phyloP scores from a whole-genome alignment of 1,140 invertebrate species.

The Drosophila sp. region DNA sequence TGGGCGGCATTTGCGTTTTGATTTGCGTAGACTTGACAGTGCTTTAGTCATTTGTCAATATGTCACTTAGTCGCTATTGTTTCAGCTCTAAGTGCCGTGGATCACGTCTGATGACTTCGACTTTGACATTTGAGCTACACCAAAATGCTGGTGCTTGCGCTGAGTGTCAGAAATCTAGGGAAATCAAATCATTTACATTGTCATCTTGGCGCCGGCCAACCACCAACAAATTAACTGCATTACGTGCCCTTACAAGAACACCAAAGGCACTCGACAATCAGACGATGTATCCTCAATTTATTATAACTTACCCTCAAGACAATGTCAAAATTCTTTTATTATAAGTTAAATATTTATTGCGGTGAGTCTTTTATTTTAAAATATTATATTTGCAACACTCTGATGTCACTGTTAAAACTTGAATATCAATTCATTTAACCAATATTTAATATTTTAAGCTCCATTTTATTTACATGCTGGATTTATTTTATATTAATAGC shows the following conservation, averaged over 20 bases:
- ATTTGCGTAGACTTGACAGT: constrained; percentile 37
- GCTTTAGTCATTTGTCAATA: constrained; percentile 64
- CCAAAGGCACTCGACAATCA: background rate
- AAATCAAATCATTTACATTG: constrained; percentile 53
- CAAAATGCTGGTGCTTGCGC: constrained; percentile 42
- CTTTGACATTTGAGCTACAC: constrained; percentile 37
- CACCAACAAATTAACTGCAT: constrained; percentile 28
- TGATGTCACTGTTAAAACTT: too few species aligned
- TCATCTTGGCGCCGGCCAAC: constrained; percentile 17
- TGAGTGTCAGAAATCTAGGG: constrained; percentile 46
- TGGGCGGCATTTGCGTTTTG: constrained; percentile 41
- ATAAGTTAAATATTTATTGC: too few species aligned
- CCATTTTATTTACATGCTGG: too few species aligned
- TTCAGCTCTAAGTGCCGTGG: constrained; percentile 27
- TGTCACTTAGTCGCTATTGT: constrained; percentile 67
- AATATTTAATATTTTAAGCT: too few species aligned
- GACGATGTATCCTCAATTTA: constrained; percentile 1
- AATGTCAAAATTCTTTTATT: too few species aligned
- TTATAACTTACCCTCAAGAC: constrained; percentile 1
- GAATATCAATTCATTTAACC: too few species aligned
- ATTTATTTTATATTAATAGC: background rate
- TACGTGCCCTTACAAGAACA: constrained; percentile 20
- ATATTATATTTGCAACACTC: too few species aligned
- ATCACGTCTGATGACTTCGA: constrained; percentile 39
- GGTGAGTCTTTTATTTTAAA: too few species aligned